These are phyloP conservation scores for Apostichopus californicus DNA, from an alignment of 35 echinoderm and acorn worm genomes.

Conservation along the genomic window DNA sequence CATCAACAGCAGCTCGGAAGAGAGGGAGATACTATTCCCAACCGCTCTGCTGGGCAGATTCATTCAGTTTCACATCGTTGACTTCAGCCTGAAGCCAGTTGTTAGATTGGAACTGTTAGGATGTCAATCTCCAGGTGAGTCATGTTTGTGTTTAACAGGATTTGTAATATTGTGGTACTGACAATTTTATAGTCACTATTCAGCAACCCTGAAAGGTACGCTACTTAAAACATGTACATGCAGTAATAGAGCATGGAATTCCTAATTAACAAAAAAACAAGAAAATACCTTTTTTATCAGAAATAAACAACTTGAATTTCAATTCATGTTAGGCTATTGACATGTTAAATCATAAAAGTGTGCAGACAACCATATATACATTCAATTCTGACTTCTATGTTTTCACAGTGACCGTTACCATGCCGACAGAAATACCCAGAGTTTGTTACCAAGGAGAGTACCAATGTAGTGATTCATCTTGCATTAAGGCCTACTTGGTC, in stretches of 20 bases:
- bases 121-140: slow-evolving; percentile 54
- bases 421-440: slow-evolving; percentile 13
- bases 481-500: slow-evolving; percentile 27
- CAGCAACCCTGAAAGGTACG: no score
- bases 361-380: no score
- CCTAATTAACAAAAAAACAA: no score
- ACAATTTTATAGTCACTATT: no score
- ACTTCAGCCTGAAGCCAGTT: slow-evolving; percentile 43
- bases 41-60: slow-evolving; percentile 21
- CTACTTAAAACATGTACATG: no score
- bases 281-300: no score
- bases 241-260: no score
- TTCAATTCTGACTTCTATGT: background rate
- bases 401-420: slow-evolving; percentile 3
- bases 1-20: slow-evolving; percentile 13
- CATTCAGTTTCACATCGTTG: slow-evolving; percentile 51
- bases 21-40: slow-evolving; percentile 61
- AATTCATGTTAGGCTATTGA: no score
- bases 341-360: no score
- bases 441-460: slow-evolving; percentile 71
- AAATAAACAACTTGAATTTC: no score
- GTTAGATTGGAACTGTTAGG: slow-evolving; percentile 72
- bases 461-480: slow-evolving; percentile 60
- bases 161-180: no score
- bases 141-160: no score